These are phyloP conservation scores for Therioaphis trifolii DNA, from an alignment of 2,888 invertebrate species.

Conservation along the genomic window DNA sequence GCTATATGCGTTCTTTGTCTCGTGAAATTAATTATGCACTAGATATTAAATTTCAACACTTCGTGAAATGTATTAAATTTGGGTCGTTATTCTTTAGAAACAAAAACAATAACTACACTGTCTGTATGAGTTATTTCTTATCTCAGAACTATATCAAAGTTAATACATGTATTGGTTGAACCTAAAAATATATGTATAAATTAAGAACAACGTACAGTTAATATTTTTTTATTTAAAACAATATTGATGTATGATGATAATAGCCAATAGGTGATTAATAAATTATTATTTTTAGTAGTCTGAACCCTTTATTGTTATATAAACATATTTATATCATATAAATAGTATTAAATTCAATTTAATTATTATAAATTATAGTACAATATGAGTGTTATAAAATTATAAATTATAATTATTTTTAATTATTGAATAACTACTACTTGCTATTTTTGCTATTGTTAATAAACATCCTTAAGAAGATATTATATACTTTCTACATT, in stretches of 20 bases:
- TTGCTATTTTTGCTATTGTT: no score
- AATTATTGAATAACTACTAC: no score
- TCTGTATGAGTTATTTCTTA: conserved; percentile 25
- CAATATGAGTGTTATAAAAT: no score
- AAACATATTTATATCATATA: no score
- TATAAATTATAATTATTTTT: no score
- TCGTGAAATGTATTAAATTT: conserved; percentile 24
- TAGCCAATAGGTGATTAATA: no score
- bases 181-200: neutral
- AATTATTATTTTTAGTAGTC: neutral
- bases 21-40: neutral
- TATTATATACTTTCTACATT: no score
- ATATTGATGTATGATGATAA: conserved; percentile 12
- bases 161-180: neutral
- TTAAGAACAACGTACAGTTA: neutral
- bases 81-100: neutral
- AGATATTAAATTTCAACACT: conserved; percentile 8
- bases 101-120: neutral
- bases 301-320: neutral
- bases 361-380: no score
- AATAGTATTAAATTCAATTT: no score
- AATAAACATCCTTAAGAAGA: no score
- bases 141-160: neutral
- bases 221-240: conserved; percentile 26
- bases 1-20: conserved; percentile 40